A percentile compares a stretch with the other conserved stretches of the same genome.
phyloP scores from a whole-genome alignment of 2,113 vertebrate genomes.

The Neofelis nebulosa region DNA sequence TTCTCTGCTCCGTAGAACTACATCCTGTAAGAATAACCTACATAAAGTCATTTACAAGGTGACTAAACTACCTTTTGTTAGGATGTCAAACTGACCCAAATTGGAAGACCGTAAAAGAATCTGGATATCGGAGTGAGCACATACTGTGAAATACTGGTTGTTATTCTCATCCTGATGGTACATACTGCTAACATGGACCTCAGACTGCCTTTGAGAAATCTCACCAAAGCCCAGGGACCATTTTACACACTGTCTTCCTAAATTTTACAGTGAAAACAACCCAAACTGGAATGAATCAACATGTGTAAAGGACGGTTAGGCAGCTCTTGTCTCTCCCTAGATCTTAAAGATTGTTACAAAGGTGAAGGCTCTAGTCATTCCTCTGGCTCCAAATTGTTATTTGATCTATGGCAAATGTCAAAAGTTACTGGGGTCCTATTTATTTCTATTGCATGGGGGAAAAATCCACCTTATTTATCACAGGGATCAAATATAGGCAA shows the following conservation, averaged over 20 bases:
- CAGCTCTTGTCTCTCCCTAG: not conserved
- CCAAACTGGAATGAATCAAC: not conserved
- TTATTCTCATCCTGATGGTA: not conserved
- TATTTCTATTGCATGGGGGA: not conserved
- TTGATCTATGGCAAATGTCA: not conserved
- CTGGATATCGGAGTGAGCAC: not conserved
- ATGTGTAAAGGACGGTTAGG: not conserved
- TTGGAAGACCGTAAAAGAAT: not conserved
- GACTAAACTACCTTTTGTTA: not conserved
- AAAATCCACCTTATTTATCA: not conserved
- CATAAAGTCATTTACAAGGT: not conserved
- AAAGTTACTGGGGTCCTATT: not conserved
- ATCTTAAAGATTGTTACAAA: not conserved
- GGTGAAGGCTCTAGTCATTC: not conserved
- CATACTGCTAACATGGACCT: not conserved
- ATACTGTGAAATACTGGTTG: not conserved
- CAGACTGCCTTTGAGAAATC: not conserved
- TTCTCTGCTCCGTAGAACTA: not conserved
- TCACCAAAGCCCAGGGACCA: not conserved
- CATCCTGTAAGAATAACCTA: not conserved
- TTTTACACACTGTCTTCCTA: not conserved
- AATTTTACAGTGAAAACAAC: not conserved
- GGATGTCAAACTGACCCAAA: not conserved
- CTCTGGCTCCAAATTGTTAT: constrained; percentile 16
- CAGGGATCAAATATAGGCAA: not conserved